Conservation (phyloP, 2,888 invertebrate species). For the Amblyjoppa fuscipennis region DNA sequence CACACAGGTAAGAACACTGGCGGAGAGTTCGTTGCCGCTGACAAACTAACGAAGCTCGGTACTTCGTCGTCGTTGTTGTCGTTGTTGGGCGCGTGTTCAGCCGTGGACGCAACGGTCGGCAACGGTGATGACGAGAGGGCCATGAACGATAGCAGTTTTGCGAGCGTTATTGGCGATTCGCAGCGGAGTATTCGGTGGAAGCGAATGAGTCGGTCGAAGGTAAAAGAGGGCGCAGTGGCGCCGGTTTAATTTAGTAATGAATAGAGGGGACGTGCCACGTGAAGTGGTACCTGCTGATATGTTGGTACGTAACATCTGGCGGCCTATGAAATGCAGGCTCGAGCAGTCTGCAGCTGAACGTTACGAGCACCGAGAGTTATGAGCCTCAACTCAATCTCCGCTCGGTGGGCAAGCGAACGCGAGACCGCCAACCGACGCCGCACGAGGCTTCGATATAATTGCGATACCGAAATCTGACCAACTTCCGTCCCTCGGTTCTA, state of each 20-base stretch:
- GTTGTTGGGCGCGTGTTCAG: constrained; percentile 7
- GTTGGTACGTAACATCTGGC: constrained; percentile 81
- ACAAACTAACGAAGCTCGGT: constrained; percentile 19
- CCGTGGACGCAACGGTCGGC: not conserved
- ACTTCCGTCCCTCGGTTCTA: constrained; percentile 39
- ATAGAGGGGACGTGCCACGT: constrained; percentile 76
- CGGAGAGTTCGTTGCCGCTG: not conserved
- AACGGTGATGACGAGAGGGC: constrained; percentile 53
- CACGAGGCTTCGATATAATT: constrained; percentile 73
- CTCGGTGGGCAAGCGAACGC: constrained; percentile 38
- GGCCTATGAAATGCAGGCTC: constrained; percentile 81
- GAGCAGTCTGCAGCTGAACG: constrained; percentile 80
- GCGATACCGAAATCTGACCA: constrained; percentile 75
- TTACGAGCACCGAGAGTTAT: constrained; percentile 81
- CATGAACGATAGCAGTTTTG: constrained; percentile 64
- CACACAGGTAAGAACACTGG: not conserved
- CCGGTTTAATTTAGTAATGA: constrained; percentile 79
- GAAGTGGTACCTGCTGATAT: constrained; percentile 79
- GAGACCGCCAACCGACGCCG: constrained; percentile 12
- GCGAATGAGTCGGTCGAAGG: not conserved
- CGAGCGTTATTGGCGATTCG: constrained; percentile 74
- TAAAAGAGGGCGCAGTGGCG: not conserved
- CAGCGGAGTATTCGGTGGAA: constrained; percentile 64
- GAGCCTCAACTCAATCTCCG: constrained; percentile 81
- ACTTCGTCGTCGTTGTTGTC: constrained; percentile 18